Conservation (phyloP, 2,797 vertebrate species). For the Sebastes taczanowskii region DNA sequence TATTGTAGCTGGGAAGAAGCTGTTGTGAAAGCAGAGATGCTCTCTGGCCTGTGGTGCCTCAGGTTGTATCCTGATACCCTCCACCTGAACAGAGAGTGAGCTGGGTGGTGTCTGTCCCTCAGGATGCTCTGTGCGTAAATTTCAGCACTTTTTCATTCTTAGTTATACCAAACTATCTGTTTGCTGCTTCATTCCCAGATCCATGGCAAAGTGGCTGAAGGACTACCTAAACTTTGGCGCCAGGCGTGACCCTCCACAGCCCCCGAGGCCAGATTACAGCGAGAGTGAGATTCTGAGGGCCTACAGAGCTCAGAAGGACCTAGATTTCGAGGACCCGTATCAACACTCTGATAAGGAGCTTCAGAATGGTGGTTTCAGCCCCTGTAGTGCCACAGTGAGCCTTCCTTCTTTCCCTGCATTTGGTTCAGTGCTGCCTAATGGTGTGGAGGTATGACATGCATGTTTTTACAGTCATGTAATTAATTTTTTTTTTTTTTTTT, state of each 20-base stretch:
- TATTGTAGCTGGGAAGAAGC: too few species aligned
- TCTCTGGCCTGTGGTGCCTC: too few species aligned
- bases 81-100: too few species aligned
- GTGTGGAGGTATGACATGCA: conserved; percentile 71
- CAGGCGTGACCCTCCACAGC: conserved; percentile 87
- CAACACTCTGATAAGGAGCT: conserved; percentile 79
- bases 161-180: not conserved
- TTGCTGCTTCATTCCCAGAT: conserved; percentile 61
- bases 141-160: not conserved
- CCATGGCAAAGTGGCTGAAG: conserved; percentile 96
- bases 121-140: too few species aligned
- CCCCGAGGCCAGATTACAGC: conserved; percentile 91
- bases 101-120: too few species aligned
- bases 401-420: conserved; percentile 77
- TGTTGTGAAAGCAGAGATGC: too few species aligned
- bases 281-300: conserved; percentile 92
- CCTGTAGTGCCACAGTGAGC: conserved; percentile 72
- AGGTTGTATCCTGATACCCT: too few species aligned
- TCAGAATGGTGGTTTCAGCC: conserved; percentile 71
- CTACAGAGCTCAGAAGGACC: conserved; percentile 89
- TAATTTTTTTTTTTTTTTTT: too few species aligned
- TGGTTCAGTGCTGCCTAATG: conserved; percentile 73
- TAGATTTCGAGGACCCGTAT: conserved; percentile 94
- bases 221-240: conserved; percentile 92
- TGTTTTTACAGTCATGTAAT: not conserved